Conservation (phyloP, 2,797 vertebrate genomes). For the Linurgus olivaceus region DNA sequence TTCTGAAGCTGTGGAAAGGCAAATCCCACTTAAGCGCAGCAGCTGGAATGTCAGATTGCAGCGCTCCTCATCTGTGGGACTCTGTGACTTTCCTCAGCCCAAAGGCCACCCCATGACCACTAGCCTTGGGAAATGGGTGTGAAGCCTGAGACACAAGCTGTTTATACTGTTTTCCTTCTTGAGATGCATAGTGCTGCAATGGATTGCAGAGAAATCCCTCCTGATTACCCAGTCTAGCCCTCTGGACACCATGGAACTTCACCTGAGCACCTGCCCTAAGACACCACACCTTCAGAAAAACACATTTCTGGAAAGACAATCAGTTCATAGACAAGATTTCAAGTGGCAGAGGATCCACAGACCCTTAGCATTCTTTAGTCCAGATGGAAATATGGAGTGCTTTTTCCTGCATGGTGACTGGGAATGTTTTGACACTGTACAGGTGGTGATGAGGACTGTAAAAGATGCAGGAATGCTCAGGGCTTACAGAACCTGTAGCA, state of each 20-base stretch:
- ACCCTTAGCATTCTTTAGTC: background rate
- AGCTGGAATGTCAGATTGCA: background rate
- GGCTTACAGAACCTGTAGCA: background rate
- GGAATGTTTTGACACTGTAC: background rate
- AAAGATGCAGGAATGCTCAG: background rate
- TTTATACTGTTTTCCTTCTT: background rate
- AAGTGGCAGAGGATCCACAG: background rate
- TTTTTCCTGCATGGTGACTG: background rate
- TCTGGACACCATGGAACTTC: background rate
- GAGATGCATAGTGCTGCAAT: background rate
- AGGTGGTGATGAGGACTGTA: background rate
- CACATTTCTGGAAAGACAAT: background rate
- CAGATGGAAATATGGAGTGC: background rate
- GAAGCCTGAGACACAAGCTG: background rate
- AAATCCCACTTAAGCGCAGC: background rate
- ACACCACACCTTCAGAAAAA: background rate
- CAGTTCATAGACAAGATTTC: background rate
- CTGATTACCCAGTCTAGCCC: background rate
- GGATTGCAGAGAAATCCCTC: background rate
- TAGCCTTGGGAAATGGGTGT: background rate
- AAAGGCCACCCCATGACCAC: background rate
- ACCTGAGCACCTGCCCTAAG: background rate
- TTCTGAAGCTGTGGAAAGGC: slow-evolving; percentile 31
- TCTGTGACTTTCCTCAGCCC: background rate
- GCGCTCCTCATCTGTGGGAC: background rate